Evolutionary conservation across 2,888 invertebrate species (phyloP).

Genomic region (Oeneis ivallda): DNA sequence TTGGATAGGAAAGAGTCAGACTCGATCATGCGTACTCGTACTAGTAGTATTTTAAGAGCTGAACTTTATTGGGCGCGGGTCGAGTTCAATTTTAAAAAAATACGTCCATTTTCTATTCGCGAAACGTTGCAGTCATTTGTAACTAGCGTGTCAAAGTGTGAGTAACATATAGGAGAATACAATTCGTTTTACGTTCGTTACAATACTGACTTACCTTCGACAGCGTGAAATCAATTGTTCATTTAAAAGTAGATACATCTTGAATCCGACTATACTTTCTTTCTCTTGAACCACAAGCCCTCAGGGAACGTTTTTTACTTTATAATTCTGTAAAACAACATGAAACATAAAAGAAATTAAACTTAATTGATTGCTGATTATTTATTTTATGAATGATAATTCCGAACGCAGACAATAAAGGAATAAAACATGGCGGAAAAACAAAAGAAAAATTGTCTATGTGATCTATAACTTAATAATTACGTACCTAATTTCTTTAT

Average conservation of each 20-base stretch:
- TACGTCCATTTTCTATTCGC: constrained; percentile 2
- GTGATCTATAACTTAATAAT: too few relatives aligned
- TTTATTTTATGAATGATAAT: too few relatives aligned
- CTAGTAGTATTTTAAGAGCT: neutral
- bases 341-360: too few relatives aligned
- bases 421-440: too few relatives aligned
- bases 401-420: too few relatives aligned
- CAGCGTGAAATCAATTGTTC: neutral
- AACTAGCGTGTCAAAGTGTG: neutral
- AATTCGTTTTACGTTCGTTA: constrained; percentile 1
- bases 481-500: too few relatives aligned
- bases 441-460: too few relatives aligned
- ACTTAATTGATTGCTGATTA: too few relatives aligned
- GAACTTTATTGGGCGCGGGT: neutral
- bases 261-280: too few relatives aligned
- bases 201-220: neutral
- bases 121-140: constrained; percentile 1
- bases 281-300: too few relatives aligned
- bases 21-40: neutral
- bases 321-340: too few relatives aligned
- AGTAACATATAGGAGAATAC: constrained; percentile 1
- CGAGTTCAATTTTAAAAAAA: neutral
- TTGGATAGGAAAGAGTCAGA: neutral
- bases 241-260: neutral
- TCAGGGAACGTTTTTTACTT: too few relatives aligned